phyloP scores from a whole-genome alignment of 2,113 vertebrate species.

The Nicator chloris region DNA sequence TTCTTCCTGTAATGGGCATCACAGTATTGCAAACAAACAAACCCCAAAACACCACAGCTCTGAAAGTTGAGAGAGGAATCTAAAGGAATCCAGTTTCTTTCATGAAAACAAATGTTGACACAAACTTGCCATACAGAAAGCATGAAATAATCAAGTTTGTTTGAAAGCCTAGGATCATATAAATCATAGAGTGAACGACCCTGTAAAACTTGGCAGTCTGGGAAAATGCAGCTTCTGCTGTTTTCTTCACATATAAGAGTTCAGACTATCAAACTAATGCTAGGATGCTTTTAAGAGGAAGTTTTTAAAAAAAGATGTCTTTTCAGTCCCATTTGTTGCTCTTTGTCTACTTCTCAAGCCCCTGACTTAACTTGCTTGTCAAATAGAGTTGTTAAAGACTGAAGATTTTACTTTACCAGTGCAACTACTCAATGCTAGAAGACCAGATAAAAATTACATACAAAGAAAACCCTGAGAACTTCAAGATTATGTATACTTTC shows the following conservation, averaged over 20 bases:
- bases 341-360: background rate
- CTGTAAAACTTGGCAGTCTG: background rate
- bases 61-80: background rate
- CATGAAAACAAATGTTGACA: background rate
- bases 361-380: background rate
- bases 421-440: background rate
- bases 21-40: background rate
- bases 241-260: background rate
- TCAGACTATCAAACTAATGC: background rate
- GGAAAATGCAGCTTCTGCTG: background rate
- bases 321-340: background rate
- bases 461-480: background rate
- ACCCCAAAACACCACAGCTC: background rate
- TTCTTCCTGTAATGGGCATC: constrained; percentile 78
- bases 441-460: background rate
- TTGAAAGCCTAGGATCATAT: background rate
- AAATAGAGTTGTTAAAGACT: background rate
- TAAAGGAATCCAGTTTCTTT: background rate
- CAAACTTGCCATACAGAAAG: background rate
- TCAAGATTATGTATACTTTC: background rate
- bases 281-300: background rate
- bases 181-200: background rate
- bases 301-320: background rate
- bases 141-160: background rate
- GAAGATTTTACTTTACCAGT: background rate